phyloP scores from a whole-genome alignment of 2,888 invertebrate genomes.

The Tanypteryx hageni region DNA sequence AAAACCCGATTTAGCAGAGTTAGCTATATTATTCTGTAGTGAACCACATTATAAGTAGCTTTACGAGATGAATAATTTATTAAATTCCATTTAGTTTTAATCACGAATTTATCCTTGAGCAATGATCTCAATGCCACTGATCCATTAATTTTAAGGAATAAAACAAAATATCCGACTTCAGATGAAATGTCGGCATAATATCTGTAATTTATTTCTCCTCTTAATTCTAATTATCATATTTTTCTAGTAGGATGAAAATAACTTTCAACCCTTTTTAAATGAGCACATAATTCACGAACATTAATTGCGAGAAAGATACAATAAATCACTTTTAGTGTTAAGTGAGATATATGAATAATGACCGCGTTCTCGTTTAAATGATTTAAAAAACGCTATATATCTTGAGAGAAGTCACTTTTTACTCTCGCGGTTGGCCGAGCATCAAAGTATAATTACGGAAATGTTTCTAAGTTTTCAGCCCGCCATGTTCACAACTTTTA shows the following conservation, averaged over 20 bases:
- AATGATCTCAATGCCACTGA: too few species aligned
- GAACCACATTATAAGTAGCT: too few species aligned
- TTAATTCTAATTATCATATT: neutral
- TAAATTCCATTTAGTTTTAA: too few species aligned
- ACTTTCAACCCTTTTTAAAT: neutral
- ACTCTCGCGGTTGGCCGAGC: neutral
- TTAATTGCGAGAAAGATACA: slow-evolving; percentile 5
- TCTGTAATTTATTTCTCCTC: neutral
- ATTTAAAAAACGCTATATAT: slow-evolving; percentile 1
- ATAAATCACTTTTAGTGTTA: slow-evolving; percentile 12
- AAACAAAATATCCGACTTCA: too few species aligned
- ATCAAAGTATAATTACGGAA: slow-evolving; percentile 23
- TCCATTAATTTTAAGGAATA: too few species aligned
- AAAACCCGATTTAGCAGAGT: too few species aligned
- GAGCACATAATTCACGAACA: neutral
- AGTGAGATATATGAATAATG: slow-evolving; percentile 27
- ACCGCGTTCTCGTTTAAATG: neutral
- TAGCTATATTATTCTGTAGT: too few species aligned
- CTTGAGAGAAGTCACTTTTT: neutral
- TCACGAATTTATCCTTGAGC: too few species aligned
- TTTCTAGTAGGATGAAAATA: neutral
- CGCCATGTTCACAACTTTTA: neutral
- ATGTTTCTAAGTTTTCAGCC: neutral
- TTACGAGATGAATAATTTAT: too few species aligned
- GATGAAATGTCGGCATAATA: too few species aligned